These are phyloP conservation scores for Centropus unirufus DNA, from an alignment of 2,113 vertebrate genomes.

Conservation along the genomic window DNA sequence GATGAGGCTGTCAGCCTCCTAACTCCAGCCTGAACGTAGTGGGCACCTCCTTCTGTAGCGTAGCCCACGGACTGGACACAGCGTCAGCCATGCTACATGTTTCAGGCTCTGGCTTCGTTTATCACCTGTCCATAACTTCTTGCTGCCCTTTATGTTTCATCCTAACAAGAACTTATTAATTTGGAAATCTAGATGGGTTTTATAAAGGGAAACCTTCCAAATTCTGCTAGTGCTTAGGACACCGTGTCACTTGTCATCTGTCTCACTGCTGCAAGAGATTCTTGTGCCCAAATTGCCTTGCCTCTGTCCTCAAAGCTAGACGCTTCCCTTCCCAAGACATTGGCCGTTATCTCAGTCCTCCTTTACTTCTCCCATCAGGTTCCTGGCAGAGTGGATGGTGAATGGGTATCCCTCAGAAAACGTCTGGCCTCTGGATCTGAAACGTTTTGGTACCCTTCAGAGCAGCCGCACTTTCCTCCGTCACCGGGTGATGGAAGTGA, in stretches of 20 bases:
- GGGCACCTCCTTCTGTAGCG: not conserved
- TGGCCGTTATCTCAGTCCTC: not conserved
- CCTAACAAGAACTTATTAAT: not conserved
- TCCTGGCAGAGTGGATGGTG: slow-evolving; percentile 96
- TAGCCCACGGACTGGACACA: not conserved
- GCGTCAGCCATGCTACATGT: not conserved
- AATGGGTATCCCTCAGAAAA: slow-evolving; percentile 91
- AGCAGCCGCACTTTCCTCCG: slow-evolving; percentile 97
- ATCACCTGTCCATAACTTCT: not conserved
- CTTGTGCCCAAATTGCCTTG: not conserved
- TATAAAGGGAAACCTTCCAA: not conserved
- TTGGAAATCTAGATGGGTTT: not conserved
- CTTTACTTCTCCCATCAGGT: slow-evolving; percentile 74
- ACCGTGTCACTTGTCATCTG: not conserved
- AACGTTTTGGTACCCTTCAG: slow-evolving; percentile 93
- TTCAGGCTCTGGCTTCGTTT: not conserved
- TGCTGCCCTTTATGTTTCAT: not conserved
- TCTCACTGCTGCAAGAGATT: not conserved
- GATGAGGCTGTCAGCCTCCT: not conserved
- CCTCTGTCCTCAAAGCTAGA: not conserved
- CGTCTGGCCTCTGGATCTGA: slow-evolving; percentile 94
- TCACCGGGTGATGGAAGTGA: slow-evolving; percentile 98
- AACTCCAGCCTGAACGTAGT: not conserved
- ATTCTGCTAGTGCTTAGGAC: not conserved
- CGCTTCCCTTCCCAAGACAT: not conserved